Evolutionary conservation across 2,888 invertebrate species (phyloP), one percentile per base, ranked within the genome.

Genomic region (Blastobasis adustella): DNA sequence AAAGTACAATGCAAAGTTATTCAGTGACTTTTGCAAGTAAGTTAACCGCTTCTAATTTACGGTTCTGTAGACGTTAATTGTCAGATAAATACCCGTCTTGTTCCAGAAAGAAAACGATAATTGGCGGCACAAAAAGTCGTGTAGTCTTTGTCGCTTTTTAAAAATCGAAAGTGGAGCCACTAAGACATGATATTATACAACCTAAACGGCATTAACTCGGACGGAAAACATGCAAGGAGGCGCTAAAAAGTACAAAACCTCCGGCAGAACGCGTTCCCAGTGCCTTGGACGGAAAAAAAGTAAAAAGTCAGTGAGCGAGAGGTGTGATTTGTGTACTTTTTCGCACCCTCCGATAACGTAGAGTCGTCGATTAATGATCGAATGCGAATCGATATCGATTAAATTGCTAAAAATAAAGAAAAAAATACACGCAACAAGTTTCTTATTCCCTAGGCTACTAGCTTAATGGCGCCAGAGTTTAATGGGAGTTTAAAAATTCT

Each of bases 281-380:
- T 69, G 70, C 67, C 66, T 69, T 61, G 66, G 63, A 42, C 5
- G 10, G 3, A 42, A 42, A 42, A 42, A 8, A 67, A 69, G 68
- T 66, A 69, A 71, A 72, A 71, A 70, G 66, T 55, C 55, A 56
- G 49, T 62, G 67, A 74, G 70, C 65, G 76, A 78, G 79, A 83
- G 75, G 79, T 80, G 84, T 82, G 83, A 86, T 84, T 83, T 85
- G 83, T 84, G 73, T 79, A 76, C 76, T 76, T 82, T 77, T 84
- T 82, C 79, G 73, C 82, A 71, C 79, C 71, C 63, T 61, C 65
- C 75, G 76, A 81, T 82, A 82, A 77, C 56, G 58, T 63, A 70
- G 67, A 70, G 73, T 66, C 66, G 66, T 68, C 73, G 76, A 77
- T 77, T 73, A 73, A 73, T 77, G 74, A 76, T 76, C 70, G 63